Percentiles rank a stretch among this genome's conserved stretches.
Conservation (phyloP, 1,140 invertebrate genomes). For the Conus betulinus region DNA sequence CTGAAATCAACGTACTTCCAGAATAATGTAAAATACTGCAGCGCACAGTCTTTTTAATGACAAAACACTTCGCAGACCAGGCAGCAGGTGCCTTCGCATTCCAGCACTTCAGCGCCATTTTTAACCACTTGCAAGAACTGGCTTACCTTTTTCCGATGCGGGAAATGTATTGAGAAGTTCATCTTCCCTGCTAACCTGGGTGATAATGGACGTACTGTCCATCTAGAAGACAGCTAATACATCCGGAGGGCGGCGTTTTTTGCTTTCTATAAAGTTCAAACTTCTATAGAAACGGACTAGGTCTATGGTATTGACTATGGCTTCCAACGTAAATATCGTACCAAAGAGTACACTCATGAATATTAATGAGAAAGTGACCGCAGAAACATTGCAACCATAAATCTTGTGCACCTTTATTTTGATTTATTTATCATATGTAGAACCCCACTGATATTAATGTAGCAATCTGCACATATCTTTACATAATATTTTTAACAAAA, state of each 20-base stretch:
- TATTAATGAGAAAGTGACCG: constrained; percentile 57
- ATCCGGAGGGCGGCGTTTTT: constrained; percentile 68
- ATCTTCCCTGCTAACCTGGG: constrained; percentile 97
- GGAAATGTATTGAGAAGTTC: constrained; percentile 94
- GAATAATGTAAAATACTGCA: neutral
- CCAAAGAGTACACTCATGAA: constrained; percentile 60
- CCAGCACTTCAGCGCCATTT: constrained; percentile 56
- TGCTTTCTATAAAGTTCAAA: constrained; percentile 47
- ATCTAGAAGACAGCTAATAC: constrained; percentile 81
- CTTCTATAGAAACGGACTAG: constrained; percentile 52
- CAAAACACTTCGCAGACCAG: constrained; percentile 7
- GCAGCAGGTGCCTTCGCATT: constrained; percentile 39
- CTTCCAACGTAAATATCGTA: constrained; percentile 52
- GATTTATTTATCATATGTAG: neutral
- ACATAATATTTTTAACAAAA: neutral
- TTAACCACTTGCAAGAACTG: constrained; percentile 51
- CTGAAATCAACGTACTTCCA: neutral
- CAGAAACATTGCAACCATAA: constrained; percentile 32
- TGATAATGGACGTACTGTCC: constrained; percentile 99
- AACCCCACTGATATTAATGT: neutral
- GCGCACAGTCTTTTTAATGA: neutral
- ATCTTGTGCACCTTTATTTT: neutral
- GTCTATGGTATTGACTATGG: constrained; percentile 53
- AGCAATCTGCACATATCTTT: neutral
- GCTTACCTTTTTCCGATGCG: constrained; percentile 90